phyloP scores from a whole-genome alignment of 1,140 invertebrate genomes.

The Stenopsyche tienmushanensis region DNA sequence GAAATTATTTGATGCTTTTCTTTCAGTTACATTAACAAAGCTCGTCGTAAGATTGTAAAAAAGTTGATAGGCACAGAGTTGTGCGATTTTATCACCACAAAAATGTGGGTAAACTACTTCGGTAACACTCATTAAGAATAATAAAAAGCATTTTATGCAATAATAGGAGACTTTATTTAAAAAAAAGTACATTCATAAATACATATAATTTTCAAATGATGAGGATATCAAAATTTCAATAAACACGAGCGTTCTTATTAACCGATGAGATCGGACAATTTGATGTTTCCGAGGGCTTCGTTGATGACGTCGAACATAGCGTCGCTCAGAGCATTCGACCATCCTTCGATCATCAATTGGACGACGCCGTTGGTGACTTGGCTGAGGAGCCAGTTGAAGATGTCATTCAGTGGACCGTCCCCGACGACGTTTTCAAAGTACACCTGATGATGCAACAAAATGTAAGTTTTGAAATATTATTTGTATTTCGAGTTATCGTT shows the following conservation, averaged over 20 bases:
- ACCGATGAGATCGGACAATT: slow-evolving; percentile 24
- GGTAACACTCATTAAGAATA: no score
- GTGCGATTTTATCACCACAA: background rate
- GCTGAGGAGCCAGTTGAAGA: slow-evolving; percentile 15
- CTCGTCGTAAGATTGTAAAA: no score
- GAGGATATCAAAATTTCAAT: background rate
- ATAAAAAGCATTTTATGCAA: no score
- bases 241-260: no score
- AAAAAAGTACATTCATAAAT: background rate
- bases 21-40: no score
- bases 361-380: slow-evolving; percentile 24
- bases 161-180: no score
- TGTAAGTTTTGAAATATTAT: background rate
- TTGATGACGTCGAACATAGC: slow-evolving; percentile 24
- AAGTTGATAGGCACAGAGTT: no score
- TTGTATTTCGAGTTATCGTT: background rate
- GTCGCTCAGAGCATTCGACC: background rate
- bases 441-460: slow-evolving; percentile 2
- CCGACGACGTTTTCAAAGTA: background rate
- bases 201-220: background rate
- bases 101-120: no score
- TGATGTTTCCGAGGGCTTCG: slow-evolving; percentile 14
- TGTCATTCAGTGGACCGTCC: slow-evolving; percentile 2
- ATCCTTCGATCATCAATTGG: slow-evolving; percentile 2
- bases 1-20: no score